A percentile compares a stretch with the other conserved stretches of the same genome.
Evolutionary conservation across 2,113 vertebrate species (phyloP).

Genomic region (human (Homo sapiens)): GRCh38 chr11:26207501-26208000

Average conservation of each 20-base stretch:
- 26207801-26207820: neutral
- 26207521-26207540: neutral
- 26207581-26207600: neutral
- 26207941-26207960: neutral
- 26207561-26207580: neutral
- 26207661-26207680: neutral
- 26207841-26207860: neutral
- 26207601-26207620: neutral
- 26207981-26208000: neutral
- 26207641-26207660: neutral
- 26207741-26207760: neutral
- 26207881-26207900: neutral
- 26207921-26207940: neutral
- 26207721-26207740: neutral
- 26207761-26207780: neutral
- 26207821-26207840: neutral
- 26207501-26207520: neutral
- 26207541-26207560: neutral
- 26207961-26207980: neutral
- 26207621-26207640: neutral
- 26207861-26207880: neutral
- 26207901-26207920: neutral
- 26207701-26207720: neutral
- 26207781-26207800: neutral
- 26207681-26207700: neutral